Base-by-base conservation (phyloP, 2,888 invertebrate genomes). In the Pachycephus smyrnensis region DNA sequence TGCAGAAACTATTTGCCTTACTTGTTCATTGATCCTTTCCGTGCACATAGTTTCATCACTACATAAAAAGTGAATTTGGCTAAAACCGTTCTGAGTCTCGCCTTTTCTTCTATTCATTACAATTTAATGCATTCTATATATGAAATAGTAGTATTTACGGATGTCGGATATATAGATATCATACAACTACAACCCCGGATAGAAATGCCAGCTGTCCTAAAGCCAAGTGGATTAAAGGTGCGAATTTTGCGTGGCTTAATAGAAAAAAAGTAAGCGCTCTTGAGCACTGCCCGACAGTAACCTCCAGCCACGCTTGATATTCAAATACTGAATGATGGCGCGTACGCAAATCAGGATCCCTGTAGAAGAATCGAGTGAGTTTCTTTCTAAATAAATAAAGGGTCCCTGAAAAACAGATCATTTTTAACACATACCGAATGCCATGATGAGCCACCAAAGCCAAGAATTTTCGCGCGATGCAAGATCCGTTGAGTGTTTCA, bases 361-460 rank as follows among this genome's bases (percentile, higher is more conserved):
- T 96, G 92, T 11, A 93, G 93, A 83, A 82, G 80, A 84, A 84
- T 69, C 76, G 79, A 30, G 75, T 81, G 30, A 23, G 23, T 75
- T 32, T 69, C 75, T 23, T 32, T 37, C 6, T 36, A 68, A 76
- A 35, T n/a, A 40, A 33, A 71, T 31, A 33, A 73, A 30, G n/a
- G 6, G 1, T 37, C 32, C 11, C 4, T 36, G 40, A 35, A 40
- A 55, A 77, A 36, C 11, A 55, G n/a, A 75, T 75, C n/a, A n/a
- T 37, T 11, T 37, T 35, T 11, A 69, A 77, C 69, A 89, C 93
- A 94, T 89, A 96, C 97, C 97, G 90, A 97, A 97, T 71, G 96
- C 96, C 96, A 97, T 97, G 84, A 97, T 97, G 71, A 97, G 94
- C 97, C 97, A 97, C 97, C 97, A 97, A 37, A 97, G 93, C 97